Conservation (phyloP, 2,797 vertebrate genomes). For the Chelidonichthys spinosus region DNA sequence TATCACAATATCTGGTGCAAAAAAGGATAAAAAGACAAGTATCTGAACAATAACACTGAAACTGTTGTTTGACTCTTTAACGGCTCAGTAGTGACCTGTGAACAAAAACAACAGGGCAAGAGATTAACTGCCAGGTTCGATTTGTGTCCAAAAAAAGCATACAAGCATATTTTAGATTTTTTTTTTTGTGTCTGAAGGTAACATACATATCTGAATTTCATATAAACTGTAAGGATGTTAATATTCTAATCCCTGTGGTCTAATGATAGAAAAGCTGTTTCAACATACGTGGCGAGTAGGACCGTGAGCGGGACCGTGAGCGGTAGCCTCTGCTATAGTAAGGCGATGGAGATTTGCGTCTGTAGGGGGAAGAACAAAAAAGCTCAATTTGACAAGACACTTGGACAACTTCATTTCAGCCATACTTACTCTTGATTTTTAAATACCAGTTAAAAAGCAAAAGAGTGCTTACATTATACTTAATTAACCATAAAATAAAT, state of each 20-base stretch:
- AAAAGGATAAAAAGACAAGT: conserved; percentile 29
- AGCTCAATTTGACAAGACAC: neutral
- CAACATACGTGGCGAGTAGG: conserved; percentile 94
- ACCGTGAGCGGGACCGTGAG: conserved; percentile 92
- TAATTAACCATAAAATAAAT: neutral
- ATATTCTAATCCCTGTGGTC: neutral
- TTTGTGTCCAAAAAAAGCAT: neutral
- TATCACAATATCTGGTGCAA: conserved; percentile 28
- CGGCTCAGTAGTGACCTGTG: conserved; percentile 77
- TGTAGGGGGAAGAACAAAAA: conserved; percentile 56
- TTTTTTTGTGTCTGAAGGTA: neutral
- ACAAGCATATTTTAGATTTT: neutral
- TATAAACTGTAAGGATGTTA: neutral
- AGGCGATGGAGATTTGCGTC: conserved; percentile 92
- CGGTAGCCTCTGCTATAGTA: conserved; percentile 94
- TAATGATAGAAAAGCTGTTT: conserved; percentile 1
- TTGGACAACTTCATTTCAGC: neutral
- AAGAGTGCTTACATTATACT: neutral
- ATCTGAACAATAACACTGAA: conserved; percentile 40
- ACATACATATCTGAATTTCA: neutral
- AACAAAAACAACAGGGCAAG: neutral
- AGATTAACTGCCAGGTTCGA: neutral
- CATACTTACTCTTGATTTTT: neutral
- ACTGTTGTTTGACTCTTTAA: conserved; percentile 8
- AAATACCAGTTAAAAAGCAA: neutral